phyloP scores from a whole-genome alignment of 2,888 invertebrate species.

The Nasonia oneida region DNA sequence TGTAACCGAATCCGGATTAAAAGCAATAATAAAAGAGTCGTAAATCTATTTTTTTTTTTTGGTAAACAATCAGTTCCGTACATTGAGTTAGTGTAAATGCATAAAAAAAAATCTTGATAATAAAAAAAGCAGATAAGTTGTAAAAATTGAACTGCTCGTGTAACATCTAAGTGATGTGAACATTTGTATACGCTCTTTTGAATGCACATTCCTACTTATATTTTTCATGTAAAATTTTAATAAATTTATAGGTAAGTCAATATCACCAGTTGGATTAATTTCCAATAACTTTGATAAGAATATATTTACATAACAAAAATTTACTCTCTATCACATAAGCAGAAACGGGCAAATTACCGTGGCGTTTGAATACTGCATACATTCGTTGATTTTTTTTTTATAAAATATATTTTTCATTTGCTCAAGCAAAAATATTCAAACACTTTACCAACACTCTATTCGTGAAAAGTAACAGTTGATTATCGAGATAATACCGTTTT shows the following conservation, averaged over 20 bases:
- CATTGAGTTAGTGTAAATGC: constrained; percentile 48
- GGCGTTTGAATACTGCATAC: constrained; percentile 24
- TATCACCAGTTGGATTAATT: constrained; percentile 60
- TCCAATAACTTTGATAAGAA: constrained; percentile 69
- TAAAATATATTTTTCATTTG: constrained; percentile 44
- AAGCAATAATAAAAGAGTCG: constrained; percentile 34
- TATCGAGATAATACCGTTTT: neutral
- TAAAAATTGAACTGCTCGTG: constrained; percentile 25
- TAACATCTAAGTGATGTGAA: constrained; percentile 36
- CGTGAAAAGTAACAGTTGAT: neutral
- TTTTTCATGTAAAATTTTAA: constrained; percentile 45
- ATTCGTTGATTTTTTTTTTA: constrained; percentile 24
- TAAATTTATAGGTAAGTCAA: constrained; percentile 51
- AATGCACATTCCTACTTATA: constrained; percentile 41
- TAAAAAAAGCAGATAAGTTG: constrained; percentile 37
- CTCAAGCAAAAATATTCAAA: constrained; percentile 18
- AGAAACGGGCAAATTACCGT: constrained; percentile 49
- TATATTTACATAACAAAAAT: constrained; percentile 63
- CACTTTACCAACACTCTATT: neutral
- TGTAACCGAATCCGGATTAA: constrained; percentile 23
- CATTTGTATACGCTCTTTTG: constrained; percentile 33
- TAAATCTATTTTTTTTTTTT: constrained; percentile 7
- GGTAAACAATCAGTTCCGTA: constrained; percentile 47
- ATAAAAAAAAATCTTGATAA: constrained; percentile 40
- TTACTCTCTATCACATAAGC: constrained; percentile 46